Evolutionary conservation across 2,113 vertebrate genomes (phyloP).

Genomic region (Corvus hawaiiensis): DNA sequence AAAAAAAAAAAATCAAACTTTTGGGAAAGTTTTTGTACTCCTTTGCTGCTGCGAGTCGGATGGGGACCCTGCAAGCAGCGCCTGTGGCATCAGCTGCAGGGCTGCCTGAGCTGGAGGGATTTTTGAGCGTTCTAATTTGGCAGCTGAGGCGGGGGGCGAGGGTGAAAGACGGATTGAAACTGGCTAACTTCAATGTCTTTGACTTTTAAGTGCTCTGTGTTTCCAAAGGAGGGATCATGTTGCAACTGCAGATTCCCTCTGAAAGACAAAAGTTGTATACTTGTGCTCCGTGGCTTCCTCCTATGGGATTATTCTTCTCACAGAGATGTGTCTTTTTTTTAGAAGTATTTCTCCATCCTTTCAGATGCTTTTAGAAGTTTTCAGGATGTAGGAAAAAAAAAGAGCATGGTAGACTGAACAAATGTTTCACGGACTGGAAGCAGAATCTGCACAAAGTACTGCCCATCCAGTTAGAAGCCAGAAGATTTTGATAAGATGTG

Average conservation of each 20-base stretch:
- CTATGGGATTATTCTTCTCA: neutral
- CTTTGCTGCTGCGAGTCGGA: neutral
- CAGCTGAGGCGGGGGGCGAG: neutral
- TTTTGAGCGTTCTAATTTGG: neutral
- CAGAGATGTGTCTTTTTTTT: neutral
- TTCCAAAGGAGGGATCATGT: slow-evolving; percentile 39
- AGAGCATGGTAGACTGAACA: neutral
- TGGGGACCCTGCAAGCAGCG: neutral
- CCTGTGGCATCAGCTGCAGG: neutral
- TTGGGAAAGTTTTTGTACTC: neutral
- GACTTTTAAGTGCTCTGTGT: neutral
- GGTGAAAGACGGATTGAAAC: neutral
- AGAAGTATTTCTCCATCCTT: neutral
- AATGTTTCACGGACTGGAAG: neutral
- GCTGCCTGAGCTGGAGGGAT: neutral
- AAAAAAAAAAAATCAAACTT: neutral
- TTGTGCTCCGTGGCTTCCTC: neutral
- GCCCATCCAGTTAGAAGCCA: neutral
- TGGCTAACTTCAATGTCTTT: neutral
- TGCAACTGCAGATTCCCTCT: slow-evolving; percentile 13
- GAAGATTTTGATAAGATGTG: neutral
- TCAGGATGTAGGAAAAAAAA: neutral
- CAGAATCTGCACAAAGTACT: neutral
- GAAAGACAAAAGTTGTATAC: slow-evolving; percentile 7
- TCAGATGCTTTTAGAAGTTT: neutral